phyloP scores from a whole-genome alignment of 2,113 vertebrate genomes.

The Eupsittula cactorum region DNA sequence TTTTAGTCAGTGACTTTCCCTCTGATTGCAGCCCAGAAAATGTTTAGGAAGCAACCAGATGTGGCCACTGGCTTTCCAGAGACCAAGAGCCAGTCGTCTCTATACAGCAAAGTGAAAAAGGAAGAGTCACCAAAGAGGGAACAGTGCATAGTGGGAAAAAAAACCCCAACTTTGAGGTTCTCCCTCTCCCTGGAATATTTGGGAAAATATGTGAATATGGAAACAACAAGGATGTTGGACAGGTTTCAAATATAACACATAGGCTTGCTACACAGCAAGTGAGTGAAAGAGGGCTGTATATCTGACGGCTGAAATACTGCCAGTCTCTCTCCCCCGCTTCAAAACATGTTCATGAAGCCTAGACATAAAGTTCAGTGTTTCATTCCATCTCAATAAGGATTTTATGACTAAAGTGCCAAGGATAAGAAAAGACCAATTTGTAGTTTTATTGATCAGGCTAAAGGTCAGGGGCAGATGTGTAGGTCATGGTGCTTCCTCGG shows the following conservation, averaged over 20 bases:
- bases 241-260: constrained; percentile 41
- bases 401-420: constrained; percentile 67
- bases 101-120: constrained; percentile 4
- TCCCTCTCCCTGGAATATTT: neutral
- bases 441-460: constrained; percentile 76
- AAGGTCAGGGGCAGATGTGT: constrained; percentile 74
- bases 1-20: neutral
- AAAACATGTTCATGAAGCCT: constrained; percentile 61
- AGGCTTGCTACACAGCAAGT: neutral
- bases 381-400: constrained; percentile 67
- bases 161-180: neutral
- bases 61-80: constrained; percentile 10
- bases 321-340: constrained; percentile 32
- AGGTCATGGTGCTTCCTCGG: constrained; percentile 62
- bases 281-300: constrained; percentile 5
- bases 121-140: neutral
- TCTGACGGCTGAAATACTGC: constrained; percentile 59
- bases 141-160: neutral
- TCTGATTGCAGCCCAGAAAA: neutral
- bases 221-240: neutral
- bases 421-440: constrained; percentile 74
- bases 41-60: neutral
- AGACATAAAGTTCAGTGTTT: constrained; percentile 71
- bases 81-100: neutral
- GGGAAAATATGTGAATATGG: neutral